Evolutionary conservation across 2,888 invertebrate species (phyloP).

Genomic region (Sarcophaga variegata): DNA sequence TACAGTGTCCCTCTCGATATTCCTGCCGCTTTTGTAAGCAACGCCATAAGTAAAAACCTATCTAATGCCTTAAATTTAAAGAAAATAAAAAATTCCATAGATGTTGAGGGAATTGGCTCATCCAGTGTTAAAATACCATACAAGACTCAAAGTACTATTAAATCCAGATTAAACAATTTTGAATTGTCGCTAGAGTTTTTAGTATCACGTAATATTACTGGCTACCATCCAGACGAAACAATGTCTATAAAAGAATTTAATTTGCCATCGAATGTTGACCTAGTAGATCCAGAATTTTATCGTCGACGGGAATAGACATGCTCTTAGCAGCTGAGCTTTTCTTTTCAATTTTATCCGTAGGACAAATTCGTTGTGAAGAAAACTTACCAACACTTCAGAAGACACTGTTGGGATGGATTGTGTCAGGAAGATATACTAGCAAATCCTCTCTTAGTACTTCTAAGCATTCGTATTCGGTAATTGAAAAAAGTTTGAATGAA

Average conservation of each 20-base stretch:
- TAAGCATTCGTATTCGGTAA: too few species aligned
- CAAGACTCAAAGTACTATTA: constrained; percentile 43
- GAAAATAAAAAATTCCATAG: too few species aligned
- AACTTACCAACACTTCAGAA: constrained; percentile 60
- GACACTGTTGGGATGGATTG: constrained; percentile 49
- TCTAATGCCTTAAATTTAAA: too few species aligned
- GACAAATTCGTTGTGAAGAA: constrained; percentile 29
- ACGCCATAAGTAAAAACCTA: too few species aligned
- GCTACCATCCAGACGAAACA: constrained; percentile 48
- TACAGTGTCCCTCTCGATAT: not conserved
- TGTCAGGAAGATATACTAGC: constrained; percentile 27
- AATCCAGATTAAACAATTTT: constrained; percentile 45
- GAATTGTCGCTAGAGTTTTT: constrained; percentile 38
- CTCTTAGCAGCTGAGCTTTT: constrained; percentile 53
- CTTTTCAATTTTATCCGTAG: constrained; percentile 33
- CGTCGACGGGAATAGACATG: constrained; percentile 42
- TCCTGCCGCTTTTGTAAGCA: too few species aligned
- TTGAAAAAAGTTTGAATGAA: too few species aligned
- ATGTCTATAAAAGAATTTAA: constrained; percentile 22
- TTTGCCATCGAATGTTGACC: constrained; percentile 40
- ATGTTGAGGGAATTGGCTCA: too few species aligned
- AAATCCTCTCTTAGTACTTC: too few species aligned
- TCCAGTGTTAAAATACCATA: not conserved
- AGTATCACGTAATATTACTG: constrained; percentile 28
- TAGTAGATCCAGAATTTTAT: constrained; percentile 65